Conservation (phyloP, 2,113 vertebrate genomes). For the Donacobius atricapilla region DNA sequence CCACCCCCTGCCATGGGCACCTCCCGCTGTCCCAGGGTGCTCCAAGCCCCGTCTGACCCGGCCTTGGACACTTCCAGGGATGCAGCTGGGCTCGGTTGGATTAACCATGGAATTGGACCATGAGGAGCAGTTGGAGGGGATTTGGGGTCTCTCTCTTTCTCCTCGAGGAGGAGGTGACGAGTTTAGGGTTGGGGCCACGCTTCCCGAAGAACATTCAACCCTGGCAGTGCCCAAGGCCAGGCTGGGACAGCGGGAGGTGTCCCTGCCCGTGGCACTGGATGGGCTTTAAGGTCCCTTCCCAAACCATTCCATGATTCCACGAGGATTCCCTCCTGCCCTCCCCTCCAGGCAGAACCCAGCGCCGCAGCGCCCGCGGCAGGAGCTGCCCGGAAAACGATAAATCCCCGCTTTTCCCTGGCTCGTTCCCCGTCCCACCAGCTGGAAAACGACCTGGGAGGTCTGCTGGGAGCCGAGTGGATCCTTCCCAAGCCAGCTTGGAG, state of each 20-base stretch:
- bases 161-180: fast-evolving
- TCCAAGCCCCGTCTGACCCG: not conserved
- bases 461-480: not conserved
- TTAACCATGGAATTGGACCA: not conserved
- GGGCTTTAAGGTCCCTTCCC: not conserved
- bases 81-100: not conserved
- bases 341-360: not conserved
- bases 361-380: not conserved
- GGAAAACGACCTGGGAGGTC: not conserved
- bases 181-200: not conserved
- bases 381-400: not conserved
- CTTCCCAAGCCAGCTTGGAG: not conserved
- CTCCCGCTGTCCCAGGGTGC: not conserved
- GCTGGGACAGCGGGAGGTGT: not conserved
- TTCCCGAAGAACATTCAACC: not conserved
- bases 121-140: not conserved
- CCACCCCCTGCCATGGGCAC: not conserved
- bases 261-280: not conserved
- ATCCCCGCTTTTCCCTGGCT: not conserved
- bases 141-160: not conserved
- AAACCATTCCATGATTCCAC: not conserved
- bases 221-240: not conserved
- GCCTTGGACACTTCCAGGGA: not conserved
- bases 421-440: not conserved
- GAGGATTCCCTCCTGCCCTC: not conserved